phyloP scores from a whole-genome alignment of 2,888 invertebrate genomes.

The Stenolophus ochropezus region DNA sequence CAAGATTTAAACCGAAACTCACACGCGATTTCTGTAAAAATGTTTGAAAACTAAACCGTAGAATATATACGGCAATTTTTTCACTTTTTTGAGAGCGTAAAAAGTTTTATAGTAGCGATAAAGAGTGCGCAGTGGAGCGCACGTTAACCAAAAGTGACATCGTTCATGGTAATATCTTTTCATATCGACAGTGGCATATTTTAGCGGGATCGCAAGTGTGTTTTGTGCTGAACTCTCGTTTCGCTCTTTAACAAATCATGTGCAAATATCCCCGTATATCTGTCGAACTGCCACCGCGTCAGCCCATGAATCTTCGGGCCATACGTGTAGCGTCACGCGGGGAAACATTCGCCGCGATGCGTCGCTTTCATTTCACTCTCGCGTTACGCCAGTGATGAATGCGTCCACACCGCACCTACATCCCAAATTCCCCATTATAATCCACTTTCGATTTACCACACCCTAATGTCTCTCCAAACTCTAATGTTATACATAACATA shows the following conservation, averaged over 20 bases:
- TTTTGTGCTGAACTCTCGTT: slow-evolving; percentile 37
- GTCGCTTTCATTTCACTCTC: not conserved
- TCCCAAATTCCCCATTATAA: not conserved
- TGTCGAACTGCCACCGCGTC: slow-evolving; percentile 53
- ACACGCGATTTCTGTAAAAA: slow-evolving; percentile 12
- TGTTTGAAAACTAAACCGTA: slow-evolving; percentile 37
- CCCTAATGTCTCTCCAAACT: no score
- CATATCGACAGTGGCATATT: slow-evolving; percentile 58
- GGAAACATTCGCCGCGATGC: not conserved
- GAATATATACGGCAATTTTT: slow-evolving; percentile 38
- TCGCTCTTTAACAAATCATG: slow-evolving; percentile 56
- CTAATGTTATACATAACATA: no score
- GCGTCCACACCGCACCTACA: not conserved
- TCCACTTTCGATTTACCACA: not conserved
- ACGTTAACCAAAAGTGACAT: slow-evolving; percentile 56
- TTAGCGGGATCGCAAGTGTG: slow-evolving; percentile 49
- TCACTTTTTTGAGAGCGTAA: slow-evolving; percentile 49
- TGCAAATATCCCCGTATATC: slow-evolving; percentile 58
- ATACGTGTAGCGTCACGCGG: slow-evolving; percentile 44
- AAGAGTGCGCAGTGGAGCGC: slow-evolving; percentile 48
- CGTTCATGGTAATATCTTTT: slow-evolving; percentile 58
- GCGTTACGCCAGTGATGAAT: not conserved
- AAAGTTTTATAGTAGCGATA: slow-evolving; percentile 59
- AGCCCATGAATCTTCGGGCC: slow-evolving; percentile 51
- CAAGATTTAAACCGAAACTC: slow-evolving; percentile 13